These are phyloP conservation scores for Alethe diademata DNA, from an alignment of 2,113 vertebrate species.

Conservation along the genomic window DNA sequence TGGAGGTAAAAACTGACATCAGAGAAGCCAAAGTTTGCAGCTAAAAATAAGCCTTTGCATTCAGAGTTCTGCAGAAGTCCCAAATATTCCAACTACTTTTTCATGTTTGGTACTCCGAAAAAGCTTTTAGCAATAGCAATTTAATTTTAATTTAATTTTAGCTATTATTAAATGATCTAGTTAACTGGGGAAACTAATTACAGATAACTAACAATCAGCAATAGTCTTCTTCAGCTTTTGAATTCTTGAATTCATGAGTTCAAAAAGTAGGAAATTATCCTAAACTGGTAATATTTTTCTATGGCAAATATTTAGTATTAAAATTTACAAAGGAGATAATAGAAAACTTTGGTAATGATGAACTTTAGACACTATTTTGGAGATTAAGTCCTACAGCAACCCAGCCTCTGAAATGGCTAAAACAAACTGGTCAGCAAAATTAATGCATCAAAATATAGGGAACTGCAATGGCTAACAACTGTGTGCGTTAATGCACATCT, in stretches of 20 bases:
- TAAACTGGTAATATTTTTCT: background rate
- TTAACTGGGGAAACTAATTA: background rate
- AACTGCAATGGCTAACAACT: background rate
- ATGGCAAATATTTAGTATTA: background rate
- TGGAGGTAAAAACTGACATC: conserved; percentile 46
- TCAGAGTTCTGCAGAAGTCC: background rate
- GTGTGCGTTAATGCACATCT: background rate
- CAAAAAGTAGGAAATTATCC: background rate
- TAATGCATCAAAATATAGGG: background rate
- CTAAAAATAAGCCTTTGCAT: conserved; percentile 43
- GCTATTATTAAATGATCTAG: background rate
- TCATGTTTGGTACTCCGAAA: background rate
- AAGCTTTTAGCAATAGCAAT: background rate
- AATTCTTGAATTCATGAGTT: background rate
- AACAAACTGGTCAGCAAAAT: background rate
- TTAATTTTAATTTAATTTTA: too few species aligned
- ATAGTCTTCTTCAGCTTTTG: background rate
- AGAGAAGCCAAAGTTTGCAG: conserved; percentile 29
- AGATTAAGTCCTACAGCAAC: background rate
- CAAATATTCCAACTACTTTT: background rate
- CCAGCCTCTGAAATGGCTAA: background rate
- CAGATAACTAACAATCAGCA: background rate
- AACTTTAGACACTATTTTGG: background rate
- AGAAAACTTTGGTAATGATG: background rate
- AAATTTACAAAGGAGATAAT: background rate